Evolutionary conservation across 2,113 vertebrate genomes (phyloP).

Genomic region (Thunnus thynnus): DNA sequence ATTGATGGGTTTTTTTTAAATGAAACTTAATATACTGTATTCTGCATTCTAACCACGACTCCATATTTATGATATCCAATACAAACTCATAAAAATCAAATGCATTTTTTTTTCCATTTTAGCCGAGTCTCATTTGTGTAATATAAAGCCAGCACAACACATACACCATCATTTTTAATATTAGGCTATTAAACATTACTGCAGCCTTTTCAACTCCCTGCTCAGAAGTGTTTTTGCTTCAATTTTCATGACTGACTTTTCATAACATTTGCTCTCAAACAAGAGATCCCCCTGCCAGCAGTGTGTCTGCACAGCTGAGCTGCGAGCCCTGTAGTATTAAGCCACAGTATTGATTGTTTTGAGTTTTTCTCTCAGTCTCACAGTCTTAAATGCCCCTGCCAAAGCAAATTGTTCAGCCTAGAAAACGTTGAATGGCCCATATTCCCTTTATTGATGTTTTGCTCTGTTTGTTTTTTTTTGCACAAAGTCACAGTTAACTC

Average conservation of each 20-base stretch:
- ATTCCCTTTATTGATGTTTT: not conserved
- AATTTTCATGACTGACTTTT: slow-evolving; percentile 32
- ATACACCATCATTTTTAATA: slow-evolving; percentile 2
- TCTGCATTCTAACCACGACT: not conserved
- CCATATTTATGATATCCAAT: not conserved
- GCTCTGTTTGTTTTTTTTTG: not conserved
- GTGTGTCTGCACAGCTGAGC: slow-evolving; percentile 56
- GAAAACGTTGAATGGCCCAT: not conserved
- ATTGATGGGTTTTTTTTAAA: not conserved
- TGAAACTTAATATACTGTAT: not conserved
- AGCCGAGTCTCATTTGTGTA: not conserved
- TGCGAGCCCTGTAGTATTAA: slow-evolving; percentile 34
- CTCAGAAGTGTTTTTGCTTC: not conserved
- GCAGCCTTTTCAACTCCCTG: slow-evolving; percentile 8
- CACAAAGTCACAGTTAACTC: not conserved
- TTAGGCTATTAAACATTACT: slow-evolving; percentile 2
- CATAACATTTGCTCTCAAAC: slow-evolving; percentile 28
- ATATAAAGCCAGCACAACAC: not conserved
- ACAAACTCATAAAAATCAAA: not conserved
- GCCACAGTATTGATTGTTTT: slow-evolving; percentile 62
- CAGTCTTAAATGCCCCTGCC: slow-evolving; percentile 26
- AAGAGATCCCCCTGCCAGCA: slow-evolving; percentile 34
- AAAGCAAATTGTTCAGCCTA: not conserved
- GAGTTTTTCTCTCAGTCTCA: slow-evolving; percentile 48
- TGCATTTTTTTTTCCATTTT: not conserved